Percentiles rank a stretch among this genome's conserved stretches.
Evolutionary conservation across 2,888 invertebrate genomes (phyloP).

Genomic region (Leucozona laternaria): DNA sequence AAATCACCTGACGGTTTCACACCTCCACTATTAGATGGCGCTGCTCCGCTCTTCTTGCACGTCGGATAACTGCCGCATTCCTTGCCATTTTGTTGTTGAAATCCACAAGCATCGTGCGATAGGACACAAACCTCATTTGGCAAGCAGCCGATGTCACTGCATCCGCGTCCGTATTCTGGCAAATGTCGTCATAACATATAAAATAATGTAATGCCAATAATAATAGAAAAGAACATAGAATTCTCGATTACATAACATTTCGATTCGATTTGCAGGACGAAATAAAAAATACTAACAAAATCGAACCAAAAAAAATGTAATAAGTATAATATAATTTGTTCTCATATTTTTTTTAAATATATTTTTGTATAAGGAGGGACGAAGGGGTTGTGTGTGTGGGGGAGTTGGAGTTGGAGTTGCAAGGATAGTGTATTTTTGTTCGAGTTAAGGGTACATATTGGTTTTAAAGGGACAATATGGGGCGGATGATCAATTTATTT

Average conservation of each 20-base stretch:
- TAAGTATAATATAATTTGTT: slow-evolving; percentile 55
- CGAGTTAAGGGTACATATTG: slow-evolving; percentile 18
- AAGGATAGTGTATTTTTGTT: slow-evolving; percentile 50
- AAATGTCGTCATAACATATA: slow-evolving; percentile 76
- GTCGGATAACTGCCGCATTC: slow-evolving; percentile 89
- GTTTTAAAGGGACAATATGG: slow-evolving; percentile 5
- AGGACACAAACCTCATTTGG: slow-evolving; percentile 89
- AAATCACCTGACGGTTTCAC: slow-evolving; percentile 83
- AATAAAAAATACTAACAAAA: slow-evolving; percentile 62
- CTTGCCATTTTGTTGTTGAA: slow-evolving; percentile 85
- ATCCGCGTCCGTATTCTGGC: slow-evolving; percentile 91
- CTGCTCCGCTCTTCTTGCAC: slow-evolving; percentile 84
- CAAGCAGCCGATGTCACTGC: slow-evolving; percentile 91
- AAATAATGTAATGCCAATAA: slow-evolving; percentile 76
- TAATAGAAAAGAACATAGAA: slow-evolving; percentile 73
- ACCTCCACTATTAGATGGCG: slow-evolving; percentile 78
- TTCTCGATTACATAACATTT: slow-evolving; percentile 76
- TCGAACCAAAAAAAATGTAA: slow-evolving; percentile 68
- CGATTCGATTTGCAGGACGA: slow-evolving; percentile 74
- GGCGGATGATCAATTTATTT: slow-evolving; percentile 65
- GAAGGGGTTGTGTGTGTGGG: not conserved
- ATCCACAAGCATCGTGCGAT: slow-evolving; percentile 88
- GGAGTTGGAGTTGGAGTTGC: not conserved
- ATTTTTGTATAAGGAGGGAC: slow-evolving; percentile 18
- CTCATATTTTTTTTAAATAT: slow-evolving; percentile 25